A percentile compares a stretch with the other conserved stretches of the same genome.
Conservation (phyloP, 2,113 vertebrate genomes). For the Lophochroa leadbeateri region DNA sequence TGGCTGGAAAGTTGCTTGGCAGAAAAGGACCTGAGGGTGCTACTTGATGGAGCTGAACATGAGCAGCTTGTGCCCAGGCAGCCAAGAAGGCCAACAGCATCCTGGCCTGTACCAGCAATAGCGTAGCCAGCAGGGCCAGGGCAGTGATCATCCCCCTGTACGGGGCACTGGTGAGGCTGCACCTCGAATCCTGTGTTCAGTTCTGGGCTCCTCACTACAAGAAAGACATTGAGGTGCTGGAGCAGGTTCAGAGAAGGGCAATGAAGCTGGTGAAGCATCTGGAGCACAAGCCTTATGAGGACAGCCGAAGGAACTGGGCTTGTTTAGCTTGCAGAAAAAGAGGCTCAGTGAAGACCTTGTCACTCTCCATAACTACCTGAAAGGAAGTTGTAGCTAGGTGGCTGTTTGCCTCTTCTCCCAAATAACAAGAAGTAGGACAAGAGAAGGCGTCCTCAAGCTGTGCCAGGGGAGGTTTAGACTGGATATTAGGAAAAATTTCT, state of each 20-base stretch:
- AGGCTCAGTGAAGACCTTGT: background rate
- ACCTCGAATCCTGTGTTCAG: fast-evolving
- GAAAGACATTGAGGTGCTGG: background rate
- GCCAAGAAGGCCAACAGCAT: background rate
- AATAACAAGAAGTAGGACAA: background rate
- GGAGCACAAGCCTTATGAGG: background rate
- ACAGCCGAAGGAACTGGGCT: background rate
- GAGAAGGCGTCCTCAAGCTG: background rate
- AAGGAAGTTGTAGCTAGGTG: background rate
- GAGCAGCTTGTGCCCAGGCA: background rate
- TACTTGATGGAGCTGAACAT: background rate
- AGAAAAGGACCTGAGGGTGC: background rate
- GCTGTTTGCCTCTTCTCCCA: background rate
- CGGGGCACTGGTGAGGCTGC: fast-evolving
- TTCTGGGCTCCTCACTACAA: background rate
- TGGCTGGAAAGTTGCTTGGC: background rate
- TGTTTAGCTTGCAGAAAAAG: background rate
- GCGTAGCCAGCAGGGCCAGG: background rate
- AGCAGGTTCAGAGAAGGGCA: background rate
- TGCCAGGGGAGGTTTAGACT: background rate
- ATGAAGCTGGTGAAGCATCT: background rate
- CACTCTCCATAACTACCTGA: background rate
- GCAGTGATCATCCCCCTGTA: fast-evolving
- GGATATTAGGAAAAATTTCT: background rate
- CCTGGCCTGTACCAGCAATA: background rate